Evolutionary conservation across 2,113 vertebrate species (phyloP).

Genomic region (Catagonus wagneri): DNA sequence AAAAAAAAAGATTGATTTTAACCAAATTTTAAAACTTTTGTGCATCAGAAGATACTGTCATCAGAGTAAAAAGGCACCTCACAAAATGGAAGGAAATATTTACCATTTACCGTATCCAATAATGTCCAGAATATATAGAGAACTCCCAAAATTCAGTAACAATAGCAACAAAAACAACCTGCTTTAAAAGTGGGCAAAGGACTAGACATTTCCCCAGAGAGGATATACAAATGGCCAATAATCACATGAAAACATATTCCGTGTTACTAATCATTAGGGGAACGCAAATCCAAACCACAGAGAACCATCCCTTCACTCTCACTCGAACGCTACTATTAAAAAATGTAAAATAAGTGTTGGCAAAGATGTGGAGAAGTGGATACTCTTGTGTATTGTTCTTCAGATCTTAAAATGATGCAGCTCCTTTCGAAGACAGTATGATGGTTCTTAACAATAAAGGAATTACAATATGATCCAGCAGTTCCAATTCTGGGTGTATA

Average conservation of each 20-base stretch:
- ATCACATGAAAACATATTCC: neutral
- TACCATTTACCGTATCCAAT: neutral
- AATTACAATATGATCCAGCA: neutral
- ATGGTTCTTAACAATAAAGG: neutral
- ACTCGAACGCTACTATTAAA: neutral
- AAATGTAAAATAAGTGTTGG: neutral
- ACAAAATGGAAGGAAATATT: neutral
- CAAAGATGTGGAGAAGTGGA: neutral
- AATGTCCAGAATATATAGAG: neutral
- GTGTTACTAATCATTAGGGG: neutral
- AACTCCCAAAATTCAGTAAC: neutral
- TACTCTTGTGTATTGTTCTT: neutral
- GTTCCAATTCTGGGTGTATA: neutral
- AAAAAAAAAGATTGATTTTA: neutral
- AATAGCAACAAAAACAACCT: neutral
- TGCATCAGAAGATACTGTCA: too few species aligned
- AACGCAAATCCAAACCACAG: neutral
- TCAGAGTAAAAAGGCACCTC: neutral
- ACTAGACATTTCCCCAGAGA: neutral
- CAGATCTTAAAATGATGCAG: neutral
- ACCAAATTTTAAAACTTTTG: neutral
- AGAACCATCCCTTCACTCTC: neutral
- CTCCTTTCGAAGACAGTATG: neutral
- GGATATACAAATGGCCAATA: neutral
- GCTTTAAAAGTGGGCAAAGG: neutral